These are phyloP conservation scores for Drosophila mimetica DNA, from an alignment of 2,888 invertebrate species.

Conservation along the genomic window DNA sequence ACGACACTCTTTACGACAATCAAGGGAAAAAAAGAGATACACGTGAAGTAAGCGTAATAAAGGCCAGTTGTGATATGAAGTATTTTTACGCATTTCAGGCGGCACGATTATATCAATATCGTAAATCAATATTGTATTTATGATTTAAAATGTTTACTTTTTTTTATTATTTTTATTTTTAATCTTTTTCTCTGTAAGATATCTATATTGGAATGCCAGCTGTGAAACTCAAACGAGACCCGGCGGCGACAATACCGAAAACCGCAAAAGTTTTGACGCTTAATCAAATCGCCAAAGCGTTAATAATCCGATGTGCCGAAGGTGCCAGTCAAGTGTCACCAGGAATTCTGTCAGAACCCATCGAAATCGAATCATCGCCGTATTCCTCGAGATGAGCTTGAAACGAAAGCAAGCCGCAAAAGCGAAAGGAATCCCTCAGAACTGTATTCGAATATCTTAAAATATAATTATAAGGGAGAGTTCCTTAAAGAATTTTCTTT, in stretches of 20 bases:
- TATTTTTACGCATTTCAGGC: slow-evolving; percentile 51
- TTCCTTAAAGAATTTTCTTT: too few species aligned
- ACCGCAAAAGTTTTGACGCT: slow-evolving; percentile 69
- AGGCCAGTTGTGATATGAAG: slow-evolving; percentile 6
- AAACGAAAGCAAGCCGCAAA: slow-evolving; percentile 3
- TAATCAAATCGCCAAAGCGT: slow-evolving; percentile 74
- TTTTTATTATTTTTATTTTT: too few species aligned
- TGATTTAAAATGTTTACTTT: too few species aligned
- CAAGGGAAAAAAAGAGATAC: background rate
- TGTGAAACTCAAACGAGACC: slow-evolving; percentile 43
- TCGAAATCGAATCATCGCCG: slow-evolving; percentile 33
- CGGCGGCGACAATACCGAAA: slow-evolving; percentile 42
- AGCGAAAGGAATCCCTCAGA: slow-evolving; percentile 22
- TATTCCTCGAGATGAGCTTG: background rate
- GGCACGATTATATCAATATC: background rate
- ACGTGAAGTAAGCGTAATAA: slow-evolving; percentile 5
- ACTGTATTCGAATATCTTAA: background rate
- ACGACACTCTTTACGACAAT: slow-evolving; percentile 2
- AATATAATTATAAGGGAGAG: too few species aligned
- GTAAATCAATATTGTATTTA: too few species aligned
- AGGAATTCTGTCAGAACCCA: slow-evolving; percentile 64
- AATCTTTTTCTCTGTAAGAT: background rate
- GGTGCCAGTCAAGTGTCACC: slow-evolving; percentile 63
- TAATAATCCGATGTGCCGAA: slow-evolving; percentile 64
- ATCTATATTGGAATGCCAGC: background rate